Conservation (phyloP, 2,888 invertebrate species). For the Nomada flava region DNA sequence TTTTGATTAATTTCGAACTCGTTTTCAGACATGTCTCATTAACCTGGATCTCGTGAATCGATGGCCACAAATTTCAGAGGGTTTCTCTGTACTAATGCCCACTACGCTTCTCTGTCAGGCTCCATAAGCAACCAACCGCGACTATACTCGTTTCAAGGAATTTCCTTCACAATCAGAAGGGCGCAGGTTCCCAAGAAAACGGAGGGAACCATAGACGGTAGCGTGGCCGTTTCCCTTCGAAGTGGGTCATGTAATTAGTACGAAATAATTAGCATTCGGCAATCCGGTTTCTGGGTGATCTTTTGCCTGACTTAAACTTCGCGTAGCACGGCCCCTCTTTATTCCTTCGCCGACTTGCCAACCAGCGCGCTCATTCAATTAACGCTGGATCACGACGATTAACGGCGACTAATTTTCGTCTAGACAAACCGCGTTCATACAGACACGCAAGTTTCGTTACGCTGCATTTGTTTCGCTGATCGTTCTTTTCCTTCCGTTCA, state of each 20-base stretch:
- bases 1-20: neutral
- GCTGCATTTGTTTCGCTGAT: no score
- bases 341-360: neutral
- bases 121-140: slow-evolving; percentile 38
- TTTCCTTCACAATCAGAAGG: neutral
- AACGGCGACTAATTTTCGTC: slow-evolving; percentile 18
- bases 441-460: neutral
- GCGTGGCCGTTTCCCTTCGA: neutral
- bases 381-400: neutral
- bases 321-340: neutral
- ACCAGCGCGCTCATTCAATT: neutral
- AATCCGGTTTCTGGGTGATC: slow-evolving; percentile 11
- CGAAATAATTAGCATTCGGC: slow-evolving; percentile 63
- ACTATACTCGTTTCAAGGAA: slow-evolving; percentile 36
- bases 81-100: neutral
- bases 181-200: slow-evolving; percentile 10
- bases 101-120: neutral
- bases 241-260: slow-evolving; percentile 58
- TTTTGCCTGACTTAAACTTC: slow-evolving; percentile 11
- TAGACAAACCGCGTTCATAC: neutral
- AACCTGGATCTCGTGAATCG: neutral
- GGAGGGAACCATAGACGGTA: neutral
- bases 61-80: neutral
- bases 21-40: slow-evolving; percentile 36
- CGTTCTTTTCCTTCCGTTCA: no score